These are phyloP conservation scores for Anguilla pacifica DNA, from an alignment of 2,797 vertebrate species.

Conservation along the genomic window DNA sequence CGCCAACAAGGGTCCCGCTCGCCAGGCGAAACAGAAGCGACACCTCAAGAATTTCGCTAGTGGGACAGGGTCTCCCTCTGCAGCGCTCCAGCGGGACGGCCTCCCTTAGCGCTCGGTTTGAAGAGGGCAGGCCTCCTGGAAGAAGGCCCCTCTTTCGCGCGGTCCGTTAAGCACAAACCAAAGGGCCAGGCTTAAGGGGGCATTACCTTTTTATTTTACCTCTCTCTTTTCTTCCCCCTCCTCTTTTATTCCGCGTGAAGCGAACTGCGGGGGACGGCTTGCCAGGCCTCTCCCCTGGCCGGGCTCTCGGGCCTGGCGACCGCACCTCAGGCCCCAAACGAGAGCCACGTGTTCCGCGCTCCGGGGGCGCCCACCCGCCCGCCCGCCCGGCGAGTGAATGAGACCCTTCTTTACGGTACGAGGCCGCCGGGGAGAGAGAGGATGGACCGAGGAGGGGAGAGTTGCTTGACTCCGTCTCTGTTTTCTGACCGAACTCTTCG, in stretches of 20 bases:
- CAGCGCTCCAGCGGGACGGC: not conserved
- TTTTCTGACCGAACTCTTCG: not conserved
- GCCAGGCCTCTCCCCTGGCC: not conserved
- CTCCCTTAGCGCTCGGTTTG: not conserved
- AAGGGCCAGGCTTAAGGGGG: not conserved
- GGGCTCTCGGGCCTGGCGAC: not conserved
- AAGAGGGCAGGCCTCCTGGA: not conserved
- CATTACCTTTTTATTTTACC: slow-evolving; percentile 18
- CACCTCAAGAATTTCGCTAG: not conserved
- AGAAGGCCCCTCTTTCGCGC: not conserved
- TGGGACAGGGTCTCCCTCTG: too few species aligned
- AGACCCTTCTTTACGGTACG: not conserved
- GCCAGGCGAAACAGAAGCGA: not conserved
- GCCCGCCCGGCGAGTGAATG: not conserved
- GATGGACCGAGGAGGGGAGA: not conserved
- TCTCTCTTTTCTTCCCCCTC: not conserved
- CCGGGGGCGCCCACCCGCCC: not conserved
- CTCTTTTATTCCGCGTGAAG: not conserved
- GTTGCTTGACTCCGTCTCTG: not conserved
- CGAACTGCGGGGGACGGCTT: not conserved
- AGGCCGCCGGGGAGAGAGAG: not conserved
- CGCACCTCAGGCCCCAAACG: slow-evolving; percentile 12
- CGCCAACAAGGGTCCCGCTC: not conserved
- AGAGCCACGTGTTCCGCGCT: slow-evolving; percentile 4
- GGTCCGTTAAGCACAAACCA: not conserved